A percentile compares a stretch with the other conserved stretches of the same genome.
phyloP scores from a whole-genome alignment of 2,888 invertebrate genomes.

The Actias luna region DNA sequence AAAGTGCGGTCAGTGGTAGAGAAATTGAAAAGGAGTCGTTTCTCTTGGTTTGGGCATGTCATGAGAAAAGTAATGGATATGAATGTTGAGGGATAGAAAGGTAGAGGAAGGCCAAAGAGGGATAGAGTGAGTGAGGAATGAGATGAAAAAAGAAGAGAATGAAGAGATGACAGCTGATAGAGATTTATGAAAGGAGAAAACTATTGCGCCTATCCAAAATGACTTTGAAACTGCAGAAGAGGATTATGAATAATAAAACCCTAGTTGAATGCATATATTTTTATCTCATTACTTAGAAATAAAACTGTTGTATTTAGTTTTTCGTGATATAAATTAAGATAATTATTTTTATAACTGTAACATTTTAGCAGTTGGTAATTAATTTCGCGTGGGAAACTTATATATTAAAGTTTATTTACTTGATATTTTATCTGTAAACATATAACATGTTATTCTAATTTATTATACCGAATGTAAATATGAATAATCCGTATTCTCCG shows the following conservation, averaged over 20 bases:
- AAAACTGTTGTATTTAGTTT: not conserved
- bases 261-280: not conserved
- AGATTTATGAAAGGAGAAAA: no score
- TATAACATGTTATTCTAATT: not conserved
- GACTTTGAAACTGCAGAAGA: no score
- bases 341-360: not conserved
- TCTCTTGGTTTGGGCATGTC: no score
- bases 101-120: no score
- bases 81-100: no score
- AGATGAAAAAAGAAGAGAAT: no score
- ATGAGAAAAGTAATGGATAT: no score
- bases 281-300: not conserved
- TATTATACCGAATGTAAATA: not conserved
- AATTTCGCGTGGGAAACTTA: not conserved
- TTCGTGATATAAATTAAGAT: not conserved
- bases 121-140: no score
- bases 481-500: not conserved
- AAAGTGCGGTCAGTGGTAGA: no score
- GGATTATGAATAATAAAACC: not conserved
- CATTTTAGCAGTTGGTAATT: not conserved
- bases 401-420: not conserved
- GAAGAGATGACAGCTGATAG: no score
- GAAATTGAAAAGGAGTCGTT: no score
- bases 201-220: no score
- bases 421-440: not conserved